Percentiles rank a stretch among this genome's conserved stretches.
These are phyloP conservation scores for Cryptoprocta ferox DNA, from an alignment of 2,797 vertebrate genomes.

Conservation along the genomic window DNA sequence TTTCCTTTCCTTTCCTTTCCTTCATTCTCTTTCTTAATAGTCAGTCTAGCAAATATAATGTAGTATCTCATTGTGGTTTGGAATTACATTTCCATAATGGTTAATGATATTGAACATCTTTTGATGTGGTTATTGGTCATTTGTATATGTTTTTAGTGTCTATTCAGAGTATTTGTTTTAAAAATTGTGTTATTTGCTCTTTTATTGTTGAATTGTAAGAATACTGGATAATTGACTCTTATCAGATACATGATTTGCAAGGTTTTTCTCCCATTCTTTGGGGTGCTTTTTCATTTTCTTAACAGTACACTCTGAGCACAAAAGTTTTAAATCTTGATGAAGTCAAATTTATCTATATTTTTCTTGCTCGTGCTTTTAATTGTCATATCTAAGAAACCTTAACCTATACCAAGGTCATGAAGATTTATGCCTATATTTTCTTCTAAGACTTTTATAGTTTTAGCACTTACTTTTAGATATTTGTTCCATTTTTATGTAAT, in stretches of 20 bases:
- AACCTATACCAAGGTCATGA: not conserved
- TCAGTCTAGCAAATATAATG: not conserved
- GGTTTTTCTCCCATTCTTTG: not conserved
- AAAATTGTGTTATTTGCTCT: not conserved
- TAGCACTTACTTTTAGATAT: not conserved
- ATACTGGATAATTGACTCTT: not conserved
- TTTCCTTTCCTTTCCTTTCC: not conserved
- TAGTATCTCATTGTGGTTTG: not conserved
- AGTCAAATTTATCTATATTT: not conserved
- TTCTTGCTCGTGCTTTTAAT: not conserved
- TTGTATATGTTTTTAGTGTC: not conserved
- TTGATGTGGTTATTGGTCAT: not conserved
- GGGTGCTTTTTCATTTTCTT: not conserved
- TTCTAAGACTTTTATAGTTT: not conserved
- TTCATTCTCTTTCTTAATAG: not conserved
- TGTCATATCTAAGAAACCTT: not conserved
- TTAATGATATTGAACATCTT: not conserved
- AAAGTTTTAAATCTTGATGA: not conserved
- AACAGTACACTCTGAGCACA: not conserved
- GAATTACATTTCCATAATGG: not conserved
- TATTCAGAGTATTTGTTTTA: not conserved
- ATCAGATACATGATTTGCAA: not conserved
- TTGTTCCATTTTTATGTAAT: not conserved
- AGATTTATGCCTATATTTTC: not conserved
- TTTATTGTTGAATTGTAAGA: not conserved